Base-by-base conservation (phyloP, 2,113 vertebrate genomes). In the Abramis brama region DNA sequence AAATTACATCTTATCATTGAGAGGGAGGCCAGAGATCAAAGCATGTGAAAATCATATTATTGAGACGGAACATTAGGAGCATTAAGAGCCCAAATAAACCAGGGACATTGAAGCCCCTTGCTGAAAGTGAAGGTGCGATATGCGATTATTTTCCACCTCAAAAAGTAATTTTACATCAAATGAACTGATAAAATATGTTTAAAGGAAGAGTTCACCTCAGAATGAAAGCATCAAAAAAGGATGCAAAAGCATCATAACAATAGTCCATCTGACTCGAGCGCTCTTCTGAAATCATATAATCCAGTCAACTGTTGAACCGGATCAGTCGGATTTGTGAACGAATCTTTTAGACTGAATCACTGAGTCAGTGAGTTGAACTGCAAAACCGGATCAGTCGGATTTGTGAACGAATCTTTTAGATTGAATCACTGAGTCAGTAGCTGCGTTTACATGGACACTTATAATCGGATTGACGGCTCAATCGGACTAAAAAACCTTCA, bases 1-100 rank as follows among this genome's bases (percentile, higher is more conserved):
- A 59, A 79, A 59, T 36, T 10, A 60, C 76, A 78, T 57, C 55
- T 57, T 21, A 57, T 57, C 55, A 57, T 57, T 57, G 55, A 57
- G 19, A 57, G 55, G 19, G 19, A 57, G 55, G 55, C 55, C 19
- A 23, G 55, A 57, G 55, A 57, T 57, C 55, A 57, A 21, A 57
- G 19, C 19, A 2, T 7, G 23, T 57, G 55, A 1, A 57, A 23
- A 57, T 57, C 6, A 2, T 57, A 57, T 12, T 36, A 36, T 23
- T 36, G 33, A 70, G 33, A 21, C 17, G 21, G 30, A 70, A 70
- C 66, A 23, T 36, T 70, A 70, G 17, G 52, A 55, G 17, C 66
- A 23, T 23, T 43, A 6, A 36, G 19, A 43, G 10, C 33, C 19
- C 19, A 23, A 71, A 71, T 43, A 19, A 71, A 71, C 68, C 19